Evolutionary conservation across 2,797 vertebrate species (phyloP).

Genomic region (Sebastes elongatus): DNA sequence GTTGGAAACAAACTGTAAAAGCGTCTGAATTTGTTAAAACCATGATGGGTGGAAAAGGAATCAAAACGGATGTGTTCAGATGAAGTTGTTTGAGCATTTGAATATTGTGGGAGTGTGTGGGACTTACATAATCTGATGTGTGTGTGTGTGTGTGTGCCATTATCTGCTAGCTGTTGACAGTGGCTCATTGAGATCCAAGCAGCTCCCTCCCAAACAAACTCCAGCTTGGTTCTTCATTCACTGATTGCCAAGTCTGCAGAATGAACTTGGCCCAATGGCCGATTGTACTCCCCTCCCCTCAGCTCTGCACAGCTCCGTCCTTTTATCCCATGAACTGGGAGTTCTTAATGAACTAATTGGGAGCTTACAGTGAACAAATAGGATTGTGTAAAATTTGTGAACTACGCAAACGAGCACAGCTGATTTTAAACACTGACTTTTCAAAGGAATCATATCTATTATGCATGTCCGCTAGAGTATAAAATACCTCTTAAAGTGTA

Average conservation of each 20-base stretch:
- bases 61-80: background rate
- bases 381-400: conserved; percentile 19
- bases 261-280: conserved; percentile 54
- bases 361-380: conserved; percentile 45
- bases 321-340: conserved; percentile 35
- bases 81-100: background rate
- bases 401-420: background rate
- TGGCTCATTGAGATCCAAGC: conserved; percentile 32
- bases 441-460: background rate
- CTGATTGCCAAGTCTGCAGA: conserved; percentile 58
- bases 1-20: background rate
- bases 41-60: background rate
- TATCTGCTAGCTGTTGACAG: conserved; percentile 35
- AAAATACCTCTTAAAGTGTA: background rate
- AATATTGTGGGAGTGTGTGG: background rate
- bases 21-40: background rate
- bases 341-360: conserved; percentile 61
- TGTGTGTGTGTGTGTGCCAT: background rate
- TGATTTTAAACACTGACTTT: conserved; percentile 4
- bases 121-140: conserved; percentile 38
- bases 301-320: conserved; percentile 8
- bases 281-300: conserved; percentile 57
- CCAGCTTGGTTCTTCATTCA: conserved; percentile 47
- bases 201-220: conserved; percentile 44
- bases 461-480: background rate